Evolutionary conservation across 2,888 invertebrate species (phyloP).

Genomic region (Alcis repandata): DNA sequence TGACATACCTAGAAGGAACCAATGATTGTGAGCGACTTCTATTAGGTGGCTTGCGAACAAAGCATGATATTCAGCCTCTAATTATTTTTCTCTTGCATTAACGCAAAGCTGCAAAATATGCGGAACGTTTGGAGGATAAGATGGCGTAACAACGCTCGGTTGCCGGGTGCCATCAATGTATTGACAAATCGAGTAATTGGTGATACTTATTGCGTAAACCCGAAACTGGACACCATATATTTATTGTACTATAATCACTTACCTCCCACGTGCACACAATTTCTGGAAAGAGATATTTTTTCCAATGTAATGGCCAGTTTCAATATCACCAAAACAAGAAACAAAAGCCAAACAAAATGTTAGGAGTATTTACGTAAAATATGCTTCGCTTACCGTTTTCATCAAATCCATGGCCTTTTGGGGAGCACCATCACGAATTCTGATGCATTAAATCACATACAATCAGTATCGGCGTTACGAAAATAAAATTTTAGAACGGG

Average conservation of each 20-base stretch:
- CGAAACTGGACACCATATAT: conserved; percentile 75
- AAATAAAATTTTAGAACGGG: conserved; percentile 76
- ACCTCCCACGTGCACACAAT: conserved; percentile 85
- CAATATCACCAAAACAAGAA: conserved; percentile 87
- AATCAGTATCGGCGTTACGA: conserved; percentile 68
- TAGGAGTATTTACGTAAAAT: conserved; percentile 64
- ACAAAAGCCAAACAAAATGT: conserved; percentile 86
- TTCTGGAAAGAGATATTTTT: conserved; percentile 87
- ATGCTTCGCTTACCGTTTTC: conserved; percentile 84
- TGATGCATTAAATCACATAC: conserved; percentile 74
- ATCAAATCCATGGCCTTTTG: conserved; percentile 87
- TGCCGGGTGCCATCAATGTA: conserved; percentile 83
- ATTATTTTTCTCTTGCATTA: conserved; percentile 68
- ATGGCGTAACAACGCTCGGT: conserved; percentile 87
- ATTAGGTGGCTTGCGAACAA: conserved; percentile 68
- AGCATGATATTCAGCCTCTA: conserved; percentile 75
- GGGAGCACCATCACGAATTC: conserved; percentile 85
- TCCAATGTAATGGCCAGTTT: conserved; percentile 87
- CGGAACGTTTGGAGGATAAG: conserved; percentile 84
- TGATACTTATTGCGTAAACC: conserved; percentile 69
- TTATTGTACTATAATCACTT: conserved; percentile 79
- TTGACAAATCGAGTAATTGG: conserved; percentile 83
- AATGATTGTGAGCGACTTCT: conserved; percentile 71
- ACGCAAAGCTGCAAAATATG: conserved; percentile 79
- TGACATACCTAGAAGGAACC: conserved; percentile 77